Evolutionary conservation across 2,888 invertebrate genomes (phyloP).

Genomic region (Meteorus colon): DNA sequence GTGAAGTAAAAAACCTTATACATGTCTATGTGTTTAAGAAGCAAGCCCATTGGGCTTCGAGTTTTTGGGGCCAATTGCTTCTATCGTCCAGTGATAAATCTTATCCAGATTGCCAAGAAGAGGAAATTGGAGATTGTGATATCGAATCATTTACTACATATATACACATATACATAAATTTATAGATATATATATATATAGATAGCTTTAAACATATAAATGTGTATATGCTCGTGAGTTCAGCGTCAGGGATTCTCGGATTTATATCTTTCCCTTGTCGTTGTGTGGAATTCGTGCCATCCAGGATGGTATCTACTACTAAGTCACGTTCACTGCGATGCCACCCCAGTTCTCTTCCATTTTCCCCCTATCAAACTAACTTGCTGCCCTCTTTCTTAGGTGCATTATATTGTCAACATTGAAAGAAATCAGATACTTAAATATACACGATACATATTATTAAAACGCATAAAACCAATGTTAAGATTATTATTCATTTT

Average conservation of each 20-base stretch:
- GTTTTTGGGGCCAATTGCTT: constrained; percentile 34
- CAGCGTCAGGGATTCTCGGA: constrained; percentile 32
- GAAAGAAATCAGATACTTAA: not conserved
- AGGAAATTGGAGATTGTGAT: constrained; percentile 55
- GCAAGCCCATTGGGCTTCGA: not conserved
- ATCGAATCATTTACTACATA: constrained; percentile 46
- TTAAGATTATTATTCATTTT: not conserved
- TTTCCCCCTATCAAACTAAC: not conserved
- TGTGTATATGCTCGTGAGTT: constrained; percentile 1
- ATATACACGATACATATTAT: not conserved
- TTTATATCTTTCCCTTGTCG: constrained; percentile 24
- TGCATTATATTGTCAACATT: not conserved
- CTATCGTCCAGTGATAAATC: constrained; percentile 49
- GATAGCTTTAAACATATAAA: not conserved
- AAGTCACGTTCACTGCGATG: constrained; percentile 35
- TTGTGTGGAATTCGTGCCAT: constrained; percentile 37
- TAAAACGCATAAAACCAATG: not conserved
- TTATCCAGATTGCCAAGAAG: constrained; percentile 51
- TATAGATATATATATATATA: constrained; percentile 8
- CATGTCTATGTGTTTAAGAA: not conserved
- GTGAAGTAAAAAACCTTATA: not conserved
- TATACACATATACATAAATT: constrained; percentile 26
- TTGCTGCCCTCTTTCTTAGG: not conserved
- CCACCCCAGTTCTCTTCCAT: constrained; percentile 30
- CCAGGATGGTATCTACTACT: constrained; percentile 16